These are phyloP conservation scores for Myotis davidii DNA, from an alignment of 2,113 vertebrate genomes.

Conservation along the genomic window DNA sequence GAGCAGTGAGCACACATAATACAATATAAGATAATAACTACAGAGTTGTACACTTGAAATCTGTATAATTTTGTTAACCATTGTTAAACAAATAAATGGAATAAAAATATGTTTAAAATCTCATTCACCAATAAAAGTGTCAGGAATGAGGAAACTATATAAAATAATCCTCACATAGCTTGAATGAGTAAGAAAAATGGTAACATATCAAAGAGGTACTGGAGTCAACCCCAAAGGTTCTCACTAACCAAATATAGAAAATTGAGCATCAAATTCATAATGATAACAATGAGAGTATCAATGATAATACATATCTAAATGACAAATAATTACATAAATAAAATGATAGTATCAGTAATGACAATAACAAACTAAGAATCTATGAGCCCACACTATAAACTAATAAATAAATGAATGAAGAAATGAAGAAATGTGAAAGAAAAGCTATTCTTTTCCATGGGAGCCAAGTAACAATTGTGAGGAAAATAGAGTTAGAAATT, in stretches of 20 bases:
- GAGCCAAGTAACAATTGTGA: neutral
- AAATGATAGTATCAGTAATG: neutral
- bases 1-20: neutral
- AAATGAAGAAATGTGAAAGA: neutral
- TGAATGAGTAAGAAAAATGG: neutral
- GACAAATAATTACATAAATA: neutral
- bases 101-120: neutral
- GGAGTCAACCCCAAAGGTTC: neutral
- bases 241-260: neutral
- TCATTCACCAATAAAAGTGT: neutral
- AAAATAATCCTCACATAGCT: neutral
- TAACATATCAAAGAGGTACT: neutral
- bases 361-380: neutral
- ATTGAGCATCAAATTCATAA: neutral
- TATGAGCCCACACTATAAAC: neutral
- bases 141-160: neutral
- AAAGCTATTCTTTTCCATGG: neutral
- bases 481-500: neutral
- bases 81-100: neutral
- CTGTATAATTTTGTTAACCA: no score
- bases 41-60: neutral
- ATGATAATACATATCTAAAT: neutral
- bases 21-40: neutral
- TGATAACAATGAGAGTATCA: neutral
- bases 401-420: neutral